Evolutionary conservation across 1,140 invertebrate genomes (phyloP).

Genomic region (Lepidurus apus): DNA sequence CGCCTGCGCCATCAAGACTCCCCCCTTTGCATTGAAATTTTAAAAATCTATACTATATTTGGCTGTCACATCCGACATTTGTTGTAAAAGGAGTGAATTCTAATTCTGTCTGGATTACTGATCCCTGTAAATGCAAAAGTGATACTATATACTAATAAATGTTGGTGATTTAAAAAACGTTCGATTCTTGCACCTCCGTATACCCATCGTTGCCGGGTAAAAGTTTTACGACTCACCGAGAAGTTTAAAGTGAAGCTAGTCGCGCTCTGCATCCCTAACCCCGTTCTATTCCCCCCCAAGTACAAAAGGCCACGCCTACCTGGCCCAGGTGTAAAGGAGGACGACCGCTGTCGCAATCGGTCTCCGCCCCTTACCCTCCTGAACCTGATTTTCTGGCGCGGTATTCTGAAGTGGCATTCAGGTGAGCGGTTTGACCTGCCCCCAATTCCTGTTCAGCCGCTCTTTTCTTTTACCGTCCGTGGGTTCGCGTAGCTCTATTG

Average conservation of each 20-base stretch:
- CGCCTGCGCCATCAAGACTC: too few species aligned
- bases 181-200: background rate
- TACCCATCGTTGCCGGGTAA: background rate
- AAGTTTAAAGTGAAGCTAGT: background rate
- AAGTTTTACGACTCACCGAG: background rate
- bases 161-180: too few species aligned
- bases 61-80: too few species aligned
- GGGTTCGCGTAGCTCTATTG: background rate
- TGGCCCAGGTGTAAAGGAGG: background rate
- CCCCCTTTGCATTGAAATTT: too few species aligned
- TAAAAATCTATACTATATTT: too few species aligned
- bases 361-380: conserved; percentile 16
- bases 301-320: background rate
- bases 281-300: background rate
- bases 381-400: conserved; percentile 1
- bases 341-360: background rate
- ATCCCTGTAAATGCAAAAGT: too few species aligned
- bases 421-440: conserved; percentile 16
- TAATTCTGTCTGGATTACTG: too few species aligned
- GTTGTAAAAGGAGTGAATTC: too few species aligned
- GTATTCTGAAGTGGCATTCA: background rate
- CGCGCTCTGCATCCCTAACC: background rate
- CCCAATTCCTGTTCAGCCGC: background rate
- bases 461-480: background rate
- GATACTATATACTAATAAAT: too few species aligned